Evolutionary conservation across 2,888 invertebrate genomes (phyloP).

Genomic region (Neoascia interrupta): DNA sequence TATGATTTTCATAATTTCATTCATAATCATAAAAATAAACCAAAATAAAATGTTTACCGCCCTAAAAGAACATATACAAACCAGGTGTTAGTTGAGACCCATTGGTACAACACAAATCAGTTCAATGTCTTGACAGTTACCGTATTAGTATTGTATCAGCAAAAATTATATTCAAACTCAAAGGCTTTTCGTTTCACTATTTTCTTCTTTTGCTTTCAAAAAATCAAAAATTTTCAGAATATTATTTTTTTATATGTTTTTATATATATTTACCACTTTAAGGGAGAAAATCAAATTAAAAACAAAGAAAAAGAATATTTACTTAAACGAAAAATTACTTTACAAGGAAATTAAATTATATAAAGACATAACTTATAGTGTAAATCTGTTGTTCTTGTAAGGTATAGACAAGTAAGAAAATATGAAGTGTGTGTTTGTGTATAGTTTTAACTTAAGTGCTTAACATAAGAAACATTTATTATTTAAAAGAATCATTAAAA

Average conservation of each 20-base stretch:
- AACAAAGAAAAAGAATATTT: slow-evolving; percentile 31
- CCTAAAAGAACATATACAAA: too few relatives aligned
- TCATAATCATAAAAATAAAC: too few relatives aligned
- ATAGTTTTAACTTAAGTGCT: slow-evolving; percentile 25
- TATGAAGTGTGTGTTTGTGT: not conserved
- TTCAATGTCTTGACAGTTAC: too few relatives aligned
- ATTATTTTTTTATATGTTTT: slow-evolving; percentile 7
- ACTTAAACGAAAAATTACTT: slow-evolving; percentile 18
- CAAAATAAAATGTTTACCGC: too few relatives aligned
- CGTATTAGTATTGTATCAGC: too few relatives aligned
- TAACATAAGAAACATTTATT: slow-evolving; percentile 27
- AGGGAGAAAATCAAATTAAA: slow-evolving; percentile 10
- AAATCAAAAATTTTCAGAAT: too few relatives aligned
- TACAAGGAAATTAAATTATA: not conserved
- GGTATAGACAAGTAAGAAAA: not conserved
- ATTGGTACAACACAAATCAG: too few relatives aligned
- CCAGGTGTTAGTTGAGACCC: too few relatives aligned
- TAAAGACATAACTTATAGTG: not conserved
- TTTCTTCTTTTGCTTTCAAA: too few relatives aligned
- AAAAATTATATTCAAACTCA: too few relatives aligned
- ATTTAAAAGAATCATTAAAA: slow-evolving; percentile 6
- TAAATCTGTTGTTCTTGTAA: not conserved
- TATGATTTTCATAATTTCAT: too few relatives aligned
- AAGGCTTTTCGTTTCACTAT: too few relatives aligned
- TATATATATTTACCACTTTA: not conserved